Conservation (phyloP, 2,113 vertebrate species). For the Canis aureus region DNA sequence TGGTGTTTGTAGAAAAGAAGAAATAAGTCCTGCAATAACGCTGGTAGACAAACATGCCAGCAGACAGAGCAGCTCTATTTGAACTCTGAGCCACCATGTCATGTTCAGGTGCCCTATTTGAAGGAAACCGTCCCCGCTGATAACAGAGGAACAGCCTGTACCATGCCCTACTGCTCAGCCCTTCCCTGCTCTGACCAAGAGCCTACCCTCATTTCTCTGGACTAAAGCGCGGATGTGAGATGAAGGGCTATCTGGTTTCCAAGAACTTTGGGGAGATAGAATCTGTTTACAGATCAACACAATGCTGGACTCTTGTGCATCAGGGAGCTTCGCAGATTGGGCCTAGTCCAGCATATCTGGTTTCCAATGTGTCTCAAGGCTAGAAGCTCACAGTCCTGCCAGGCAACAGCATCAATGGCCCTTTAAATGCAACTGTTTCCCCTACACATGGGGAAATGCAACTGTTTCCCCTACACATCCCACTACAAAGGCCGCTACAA, state of each 20-base stretch:
- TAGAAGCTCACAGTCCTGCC: conserved; percentile 12
- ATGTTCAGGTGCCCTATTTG: not conserved
- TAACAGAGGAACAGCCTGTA: conserved; percentile 7
- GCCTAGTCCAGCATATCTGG: conserved; percentile 25
- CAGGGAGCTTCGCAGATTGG: conserved; percentile 1
- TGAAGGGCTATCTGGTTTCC: conserved; percentile 62
- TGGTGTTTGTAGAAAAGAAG: not conserved
- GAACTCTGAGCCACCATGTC: not conserved
- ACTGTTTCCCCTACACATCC: not conserved
- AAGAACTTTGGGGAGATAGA: not conserved
- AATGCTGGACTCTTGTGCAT: not conserved
- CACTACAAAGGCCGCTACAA: not conserved
- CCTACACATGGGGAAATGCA: not conserved
- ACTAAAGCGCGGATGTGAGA: conserved; percentile 16
- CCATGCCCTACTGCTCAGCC: not conserved
- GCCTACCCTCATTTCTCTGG: conserved; percentile 42
- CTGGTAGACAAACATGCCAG: not conserved
- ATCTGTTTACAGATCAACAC: conserved; percentile 66
- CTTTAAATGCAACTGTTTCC: conserved; percentile 34
- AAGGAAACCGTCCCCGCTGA: not conserved
- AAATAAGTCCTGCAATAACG: not conserved
- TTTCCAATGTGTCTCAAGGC: conserved; percentile 53
- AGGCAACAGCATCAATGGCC: not conserved
- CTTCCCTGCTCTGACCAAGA: not conserved
- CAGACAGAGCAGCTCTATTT: not conserved